phyloP scores from a whole-genome alignment of 2,888 invertebrate species.

The Scaptomyza polygonia region DNA sequence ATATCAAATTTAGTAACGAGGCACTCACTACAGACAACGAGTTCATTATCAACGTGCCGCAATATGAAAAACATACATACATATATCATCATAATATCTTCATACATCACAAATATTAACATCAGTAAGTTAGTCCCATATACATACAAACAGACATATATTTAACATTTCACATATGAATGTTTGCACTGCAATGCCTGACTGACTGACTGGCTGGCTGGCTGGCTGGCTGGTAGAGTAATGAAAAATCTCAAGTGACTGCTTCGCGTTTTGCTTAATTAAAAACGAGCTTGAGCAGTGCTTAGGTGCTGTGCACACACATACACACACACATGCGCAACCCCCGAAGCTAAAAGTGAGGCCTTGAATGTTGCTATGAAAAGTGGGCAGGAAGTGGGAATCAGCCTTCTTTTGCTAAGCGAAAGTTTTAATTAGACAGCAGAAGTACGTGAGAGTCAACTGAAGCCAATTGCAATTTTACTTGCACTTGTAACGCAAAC shows the following conservation, averaged over 20 bases:
- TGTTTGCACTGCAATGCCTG: not conserved
- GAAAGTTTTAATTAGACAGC: constrained; percentile 76
- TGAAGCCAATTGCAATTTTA: constrained; percentile 63
- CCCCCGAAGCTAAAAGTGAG: constrained; percentile 4
- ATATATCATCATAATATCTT: not conserved
- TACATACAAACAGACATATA: not conserved
- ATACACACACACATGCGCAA: constrained; percentile 6
- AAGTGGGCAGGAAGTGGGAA: not conserved
- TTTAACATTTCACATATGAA: not conserved
- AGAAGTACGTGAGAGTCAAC: constrained; percentile 63
- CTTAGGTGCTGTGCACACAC: constrained; percentile 40
- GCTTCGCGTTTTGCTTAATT: constrained; percentile 74
- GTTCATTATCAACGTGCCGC: constrained; percentile 21
- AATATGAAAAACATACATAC: not conserved
- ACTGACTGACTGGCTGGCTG: not conserved
- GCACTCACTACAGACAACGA: not conserved
- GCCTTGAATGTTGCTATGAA: not conserved
- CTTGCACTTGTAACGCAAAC: constrained; percentile 54
- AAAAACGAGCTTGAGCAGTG: constrained; percentile 73
- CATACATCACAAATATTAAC: constrained; percentile 7
- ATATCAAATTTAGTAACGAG: constrained; percentile 5
- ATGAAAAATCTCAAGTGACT: constrained; percentile 74
- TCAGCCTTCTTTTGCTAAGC: constrained; percentile 30
- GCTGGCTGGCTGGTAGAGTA: constrained; percentile 35
- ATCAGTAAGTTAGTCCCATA: constrained; percentile 5